Conservation (phyloP, 2,888 invertebrate species). For the Melikaiella ostensackeni region DNA sequence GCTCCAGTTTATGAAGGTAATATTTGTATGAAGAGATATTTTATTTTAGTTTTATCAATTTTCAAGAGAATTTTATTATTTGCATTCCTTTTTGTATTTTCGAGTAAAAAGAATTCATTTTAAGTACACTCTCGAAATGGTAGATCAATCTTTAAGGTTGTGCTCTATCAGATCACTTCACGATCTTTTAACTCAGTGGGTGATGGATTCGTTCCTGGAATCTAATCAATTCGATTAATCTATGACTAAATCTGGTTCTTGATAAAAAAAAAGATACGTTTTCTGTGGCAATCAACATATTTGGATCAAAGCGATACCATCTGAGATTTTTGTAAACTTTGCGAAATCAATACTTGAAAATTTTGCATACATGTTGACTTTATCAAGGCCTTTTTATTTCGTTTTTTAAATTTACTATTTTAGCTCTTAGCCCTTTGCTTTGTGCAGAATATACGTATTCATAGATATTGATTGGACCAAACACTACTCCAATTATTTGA, state of each 20-base stretch:
- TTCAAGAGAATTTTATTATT: not conserved
- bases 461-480: not conserved
- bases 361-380: not conserved
- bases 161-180: slow-evolving; percentile 19
- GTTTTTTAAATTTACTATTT: not conserved
- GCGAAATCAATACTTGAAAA: too few relatives aligned
- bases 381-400: not conserved
- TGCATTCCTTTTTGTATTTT: not conserved
- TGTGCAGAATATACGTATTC: not conserved
- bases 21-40: not conserved
- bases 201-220: slow-evolving; percentile 35
- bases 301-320: not conserved
- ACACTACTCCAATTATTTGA: not conserved
- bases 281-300: not conserved
- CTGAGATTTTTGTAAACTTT: too few relatives aligned
- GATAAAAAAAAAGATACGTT: not conserved
- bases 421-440: too few relatives aligned
- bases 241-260: not conserved
- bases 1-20: not conserved
- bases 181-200: slow-evolving; percentile 23
- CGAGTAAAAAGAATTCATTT: not conserved
- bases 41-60: not conserved
- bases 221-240: not conserved
- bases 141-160: slow-evolving; percentile 35
- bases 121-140: not conserved